Base-by-base conservation (phyloP, 1,140 invertebrate species). In the Ceratoteleas bidentatus region DNA sequence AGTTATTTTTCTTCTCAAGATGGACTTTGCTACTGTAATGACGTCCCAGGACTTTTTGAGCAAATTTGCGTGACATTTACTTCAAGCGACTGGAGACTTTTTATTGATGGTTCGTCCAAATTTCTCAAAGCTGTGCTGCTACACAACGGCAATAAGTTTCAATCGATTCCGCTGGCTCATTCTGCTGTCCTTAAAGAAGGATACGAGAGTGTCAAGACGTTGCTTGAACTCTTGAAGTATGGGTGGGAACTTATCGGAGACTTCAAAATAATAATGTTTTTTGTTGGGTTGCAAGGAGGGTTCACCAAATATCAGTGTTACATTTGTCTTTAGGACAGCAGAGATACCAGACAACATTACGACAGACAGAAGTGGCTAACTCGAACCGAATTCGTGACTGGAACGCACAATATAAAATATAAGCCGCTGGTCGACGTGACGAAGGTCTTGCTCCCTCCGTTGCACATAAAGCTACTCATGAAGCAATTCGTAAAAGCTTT, bases 261-360 rank as follows among this genome's bases (percentile, higher is more conserved):
- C 70, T 86, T 89, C 8, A 90, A 90, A 82, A 87, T 91, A 49
- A 65, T 91, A 6, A 75, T 33, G 9, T 85, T 90, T 70, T 66
- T 90, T 16, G 77, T 88, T 43, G 89, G 90, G 60, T 64, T 89
- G 24, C 90, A 92, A 82, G 64, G 81, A 32, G 89, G 90, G 10
- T 92, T 85, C 79, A 92, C 87, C 53, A 92, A 92, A 68, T 90
- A 85, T 68, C 75, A 77, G 4, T 91, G 88, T 81, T 88, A 85
- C 72, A 58, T 92, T 14, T 92, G 89, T 62, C 1, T 24, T 1
- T 24, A 4, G 24, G 24, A 24, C 24, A 24, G 24, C 24, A 24
- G 90, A 69, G 85, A 69, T 38, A 81, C 61, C 62, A 13, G 62
- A 15, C 33, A 75, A 14, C 89, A 91, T 76, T 91, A 88, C 56